Evolutionary conservation across 1,140 invertebrate genomes (phyloP).

Genomic region (Diorhabda carinulata): DNA sequence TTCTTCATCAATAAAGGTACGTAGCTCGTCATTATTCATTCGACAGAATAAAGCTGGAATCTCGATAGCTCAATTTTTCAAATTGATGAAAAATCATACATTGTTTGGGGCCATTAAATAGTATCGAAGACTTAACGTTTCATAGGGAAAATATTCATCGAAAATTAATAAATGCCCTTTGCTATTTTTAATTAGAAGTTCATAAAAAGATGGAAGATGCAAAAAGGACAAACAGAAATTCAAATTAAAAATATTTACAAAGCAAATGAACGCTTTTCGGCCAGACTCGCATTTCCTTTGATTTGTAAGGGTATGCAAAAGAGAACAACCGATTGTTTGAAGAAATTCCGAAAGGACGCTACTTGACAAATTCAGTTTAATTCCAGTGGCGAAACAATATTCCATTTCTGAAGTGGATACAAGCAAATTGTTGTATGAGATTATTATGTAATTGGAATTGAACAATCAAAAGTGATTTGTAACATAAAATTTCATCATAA

Average conservation of each 20-base stretch:
- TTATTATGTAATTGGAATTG: too few relatives aligned
- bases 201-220: not conserved
- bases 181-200: not conserved
- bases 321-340: conserved; percentile 38
- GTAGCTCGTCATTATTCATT: too few relatives aligned
- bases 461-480: too few relatives aligned
- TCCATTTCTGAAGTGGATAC: too few relatives aligned
- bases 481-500: too few relatives aligned
- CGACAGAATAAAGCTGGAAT: too few relatives aligned
- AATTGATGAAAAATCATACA: too few relatives aligned
- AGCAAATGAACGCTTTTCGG: conserved; percentile 20
- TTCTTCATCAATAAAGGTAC: too few relatives aligned
- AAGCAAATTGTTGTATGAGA: too few relatives aligned
- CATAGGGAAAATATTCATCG: not conserved
- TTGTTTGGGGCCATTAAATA: too few relatives aligned
- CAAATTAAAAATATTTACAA: conserved; percentile 22
- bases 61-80: too few relatives aligned
- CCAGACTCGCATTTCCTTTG: conserved; percentile 20
- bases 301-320: conserved; percentile 20
- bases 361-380: conserved; percentile 44
- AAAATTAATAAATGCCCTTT: not conserved
- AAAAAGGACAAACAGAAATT: conserved; percentile 18
- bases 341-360: conserved; percentile 34
- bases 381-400: conserved; percentile 31
- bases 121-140: too few relatives aligned